These are phyloP conservation scores for human (Homo sapiens) DNA, from an alignment of 2,113 vertebrate genomes.

Conservation along the genomic window DNA sequence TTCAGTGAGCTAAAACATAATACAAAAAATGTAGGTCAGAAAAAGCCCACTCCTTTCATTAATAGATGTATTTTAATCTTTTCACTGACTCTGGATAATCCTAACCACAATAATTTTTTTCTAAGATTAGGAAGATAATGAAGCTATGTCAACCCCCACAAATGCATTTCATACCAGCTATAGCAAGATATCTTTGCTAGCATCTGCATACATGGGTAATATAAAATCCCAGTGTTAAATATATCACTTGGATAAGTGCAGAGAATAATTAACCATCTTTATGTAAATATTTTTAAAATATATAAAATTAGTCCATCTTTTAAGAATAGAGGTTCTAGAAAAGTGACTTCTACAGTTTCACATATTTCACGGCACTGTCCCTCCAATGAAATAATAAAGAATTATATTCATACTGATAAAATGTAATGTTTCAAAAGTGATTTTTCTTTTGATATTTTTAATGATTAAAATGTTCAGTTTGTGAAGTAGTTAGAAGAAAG, in stretches of 20 bases:
- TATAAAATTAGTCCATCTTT: not conserved
- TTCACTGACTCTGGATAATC: not conserved
- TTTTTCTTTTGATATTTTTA: not conserved
- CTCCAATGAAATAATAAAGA: not conserved
- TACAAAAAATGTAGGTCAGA: not conserved
- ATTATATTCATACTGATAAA: not conserved
- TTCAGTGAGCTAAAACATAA: not conserved
- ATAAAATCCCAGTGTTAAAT: not conserved
- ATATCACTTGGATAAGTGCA: not conserved
- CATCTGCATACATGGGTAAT: not conserved
- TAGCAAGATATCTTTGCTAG: not conserved
- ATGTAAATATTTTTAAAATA: not conserved
- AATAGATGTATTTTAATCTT: slow-evolving; percentile 10
- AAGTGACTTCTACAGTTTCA: not conserved
- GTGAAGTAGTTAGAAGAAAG: not conserved
- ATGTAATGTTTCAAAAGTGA: not conserved
- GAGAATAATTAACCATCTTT: not conserved
- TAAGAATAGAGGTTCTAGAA: not conserved
- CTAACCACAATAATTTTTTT: not conserved
- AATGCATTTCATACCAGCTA: not conserved
- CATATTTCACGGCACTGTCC: not conserved
- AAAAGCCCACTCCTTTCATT: not conserved
- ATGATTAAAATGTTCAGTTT: not conserved
- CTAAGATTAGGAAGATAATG: not conserved
- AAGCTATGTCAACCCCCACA: not conserved